phyloP scores from a whole-genome alignment of 2,797 vertebrate species.

The Sarcoramphus papa region DNA sequence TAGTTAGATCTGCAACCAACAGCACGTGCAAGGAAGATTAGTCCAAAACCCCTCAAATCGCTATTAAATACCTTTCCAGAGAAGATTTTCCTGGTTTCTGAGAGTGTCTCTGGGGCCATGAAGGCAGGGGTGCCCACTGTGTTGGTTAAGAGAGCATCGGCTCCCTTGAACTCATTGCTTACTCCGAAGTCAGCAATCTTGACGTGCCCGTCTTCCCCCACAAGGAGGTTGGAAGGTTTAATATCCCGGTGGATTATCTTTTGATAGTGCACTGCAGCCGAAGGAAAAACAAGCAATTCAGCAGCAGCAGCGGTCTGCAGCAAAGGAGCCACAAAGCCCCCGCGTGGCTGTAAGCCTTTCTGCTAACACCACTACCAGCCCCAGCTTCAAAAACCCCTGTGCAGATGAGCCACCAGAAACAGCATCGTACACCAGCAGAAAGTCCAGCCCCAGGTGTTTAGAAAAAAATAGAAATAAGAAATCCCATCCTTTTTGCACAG shows the following conservation, averaged over 20 bases:
- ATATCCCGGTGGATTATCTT: constrained; percentile 97
- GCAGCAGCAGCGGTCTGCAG: background rate
- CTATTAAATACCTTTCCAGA: constrained; percentile 88
- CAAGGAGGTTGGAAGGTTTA: constrained; percentile 95
- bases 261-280: constrained; percentile 91
- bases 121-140: constrained; percentile 97
- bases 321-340: rapidly evolving
- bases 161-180: constrained; percentile 96
- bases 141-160: constrained; percentile 92
- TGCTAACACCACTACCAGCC: background rate
- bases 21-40: background rate
- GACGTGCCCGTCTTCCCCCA: constrained; percentile 92
- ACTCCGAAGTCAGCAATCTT: constrained; percentile 98
- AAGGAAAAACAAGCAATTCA: background rate
- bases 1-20: background rate
- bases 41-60: rapidly evolving
- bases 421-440: rapidly evolving
- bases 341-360: rapidly evolving
- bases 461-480: background rate
- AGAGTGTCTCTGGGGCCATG: constrained; percentile 93
- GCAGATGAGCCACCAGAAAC: background rate
- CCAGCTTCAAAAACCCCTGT: background rate
- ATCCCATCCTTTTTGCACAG: background rate
- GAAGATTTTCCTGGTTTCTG: constrained; percentile 94
- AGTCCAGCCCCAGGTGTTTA: background rate